These are phyloP conservation scores for Zeugodacus cucurbitae DNA, from an alignment of 1,140 invertebrate species.

Conservation along the genomic window DNA sequence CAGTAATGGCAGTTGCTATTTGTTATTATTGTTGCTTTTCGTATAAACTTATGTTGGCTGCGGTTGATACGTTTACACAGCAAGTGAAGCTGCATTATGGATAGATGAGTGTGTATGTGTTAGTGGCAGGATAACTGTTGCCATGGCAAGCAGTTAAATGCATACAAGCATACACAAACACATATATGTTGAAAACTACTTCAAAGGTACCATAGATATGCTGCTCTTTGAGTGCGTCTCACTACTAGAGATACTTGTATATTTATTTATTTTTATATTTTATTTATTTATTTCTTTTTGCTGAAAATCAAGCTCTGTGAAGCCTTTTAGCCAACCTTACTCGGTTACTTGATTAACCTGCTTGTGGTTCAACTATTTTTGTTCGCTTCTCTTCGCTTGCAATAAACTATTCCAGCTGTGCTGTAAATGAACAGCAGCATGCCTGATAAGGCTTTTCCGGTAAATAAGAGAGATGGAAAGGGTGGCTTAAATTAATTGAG, in stretches of 20 bases:
- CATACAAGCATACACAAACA: neutral
- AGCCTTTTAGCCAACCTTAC: neutral
- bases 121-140: neutral
- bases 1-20: neutral
- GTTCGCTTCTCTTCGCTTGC: neutral
- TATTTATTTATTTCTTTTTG: neutral
- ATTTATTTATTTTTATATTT: neutral
- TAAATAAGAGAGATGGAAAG: neutral
- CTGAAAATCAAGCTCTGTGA: neutral
- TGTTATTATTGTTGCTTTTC: neutral
- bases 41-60: neutral
- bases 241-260: too few relatives aligned
- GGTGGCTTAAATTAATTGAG: neutral
- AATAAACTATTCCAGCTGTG: neutral
- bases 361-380: neutral
- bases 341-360: neutral
- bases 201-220: too few relatives aligned
- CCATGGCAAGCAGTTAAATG: neutral
- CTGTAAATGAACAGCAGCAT: too few relatives aligned
- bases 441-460: neutral
- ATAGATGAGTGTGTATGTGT: neutral
- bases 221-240: too few relatives aligned
- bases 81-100: neutral
- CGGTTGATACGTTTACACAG: neutral
- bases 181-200: neutral